A percentile compares a stretch with the other conserved stretches of the same genome.
These are phyloP conservation scores for Dryococelus australis DNA, from an alignment of 2,888 invertebrate species.

Conservation along the genomic window DNA sequence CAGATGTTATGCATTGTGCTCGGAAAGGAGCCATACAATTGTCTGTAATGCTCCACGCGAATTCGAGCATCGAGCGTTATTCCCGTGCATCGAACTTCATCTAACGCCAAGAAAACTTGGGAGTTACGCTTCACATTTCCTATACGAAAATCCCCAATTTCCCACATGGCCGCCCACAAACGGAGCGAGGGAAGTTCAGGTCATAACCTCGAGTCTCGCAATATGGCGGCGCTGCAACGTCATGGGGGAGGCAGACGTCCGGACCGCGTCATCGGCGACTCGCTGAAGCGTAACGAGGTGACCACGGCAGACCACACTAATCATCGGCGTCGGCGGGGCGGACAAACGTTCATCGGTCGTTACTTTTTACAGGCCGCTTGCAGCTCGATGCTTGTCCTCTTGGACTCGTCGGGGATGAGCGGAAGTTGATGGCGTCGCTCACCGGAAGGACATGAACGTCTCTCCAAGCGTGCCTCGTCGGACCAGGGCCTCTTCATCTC, in stretches of 20 bases:
- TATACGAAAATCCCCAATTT: too few species aligned
- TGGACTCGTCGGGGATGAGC: not conserved
- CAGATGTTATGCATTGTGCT: too few species aligned
- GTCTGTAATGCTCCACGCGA: too few species aligned
- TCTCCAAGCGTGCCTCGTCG: not conserved
- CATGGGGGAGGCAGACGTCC: too few species aligned
- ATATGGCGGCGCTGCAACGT: not conserved
- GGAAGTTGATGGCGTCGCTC: too few species aligned
- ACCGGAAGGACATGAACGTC: slow-evolving; percentile 4
- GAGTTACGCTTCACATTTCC: too few species aligned
- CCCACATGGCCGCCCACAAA: too few species aligned
- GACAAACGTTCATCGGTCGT: not conserved
- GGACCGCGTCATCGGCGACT: too few species aligned
- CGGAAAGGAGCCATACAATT: too few species aligned
- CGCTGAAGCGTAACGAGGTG: not conserved
- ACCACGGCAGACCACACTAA: not conserved
- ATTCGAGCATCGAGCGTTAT: too few species aligned
- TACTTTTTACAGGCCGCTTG: not conserved
- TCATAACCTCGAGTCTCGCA: not conserved
- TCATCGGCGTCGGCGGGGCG: not conserved
- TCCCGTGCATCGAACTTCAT: too few species aligned
- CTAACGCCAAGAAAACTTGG: too few species aligned
- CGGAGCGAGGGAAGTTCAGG: not conserved
- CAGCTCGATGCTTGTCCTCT: not conserved
- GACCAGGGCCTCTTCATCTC: not conserved